phyloP scores from a whole-genome alignment of 2,888 invertebrate genomes.

The Melipona beecheii region DNA sequence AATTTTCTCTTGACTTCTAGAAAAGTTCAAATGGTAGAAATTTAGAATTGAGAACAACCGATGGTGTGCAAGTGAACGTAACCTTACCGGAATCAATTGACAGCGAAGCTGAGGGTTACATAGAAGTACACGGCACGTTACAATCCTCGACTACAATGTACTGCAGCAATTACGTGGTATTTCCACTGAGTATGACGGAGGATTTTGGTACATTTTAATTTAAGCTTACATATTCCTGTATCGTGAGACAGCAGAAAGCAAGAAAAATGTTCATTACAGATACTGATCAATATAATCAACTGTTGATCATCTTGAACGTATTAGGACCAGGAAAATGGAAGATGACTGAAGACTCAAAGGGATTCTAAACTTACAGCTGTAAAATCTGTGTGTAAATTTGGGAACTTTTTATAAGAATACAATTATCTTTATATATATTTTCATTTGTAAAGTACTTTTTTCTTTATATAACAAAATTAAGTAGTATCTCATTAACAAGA shows the following conservation, averaged over 20 bases:
- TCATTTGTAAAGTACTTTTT: neutral
- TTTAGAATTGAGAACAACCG: conserved; percentile 77
- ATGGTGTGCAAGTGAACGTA: conserved; percentile 76
- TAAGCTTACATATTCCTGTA: neutral
- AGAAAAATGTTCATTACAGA: conserved; percentile 60
- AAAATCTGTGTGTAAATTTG: neutral
- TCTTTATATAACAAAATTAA: conserved; percentile 19
- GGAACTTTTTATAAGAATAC: conserved; percentile 31
- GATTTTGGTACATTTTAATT: conserved; percentile 73
- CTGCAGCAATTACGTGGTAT: conserved; percentile 71
- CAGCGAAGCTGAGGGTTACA: conserved; percentile 70
- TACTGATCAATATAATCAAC: conserved; percentile 69
- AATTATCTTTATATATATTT: neutral
- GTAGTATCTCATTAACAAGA: neutral
- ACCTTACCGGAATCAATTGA: conserved; percentile 74
- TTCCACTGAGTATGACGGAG: conserved; percentile 66
- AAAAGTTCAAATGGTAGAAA: conserved; percentile 73
- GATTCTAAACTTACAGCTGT: neutral
- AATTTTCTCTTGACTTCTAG: conserved; percentile 57
- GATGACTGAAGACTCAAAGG: conserved; percentile 30
- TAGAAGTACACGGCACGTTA: conserved; percentile 77
- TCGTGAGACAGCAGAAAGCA: neutral
- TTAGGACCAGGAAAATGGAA: conserved; percentile 69
- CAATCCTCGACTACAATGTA: conserved; percentile 77
- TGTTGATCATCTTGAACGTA: conserved; percentile 66